Base-by-base conservation (phyloP, 2,888 invertebrate genomes). In the Metalampra italica region DNA sequence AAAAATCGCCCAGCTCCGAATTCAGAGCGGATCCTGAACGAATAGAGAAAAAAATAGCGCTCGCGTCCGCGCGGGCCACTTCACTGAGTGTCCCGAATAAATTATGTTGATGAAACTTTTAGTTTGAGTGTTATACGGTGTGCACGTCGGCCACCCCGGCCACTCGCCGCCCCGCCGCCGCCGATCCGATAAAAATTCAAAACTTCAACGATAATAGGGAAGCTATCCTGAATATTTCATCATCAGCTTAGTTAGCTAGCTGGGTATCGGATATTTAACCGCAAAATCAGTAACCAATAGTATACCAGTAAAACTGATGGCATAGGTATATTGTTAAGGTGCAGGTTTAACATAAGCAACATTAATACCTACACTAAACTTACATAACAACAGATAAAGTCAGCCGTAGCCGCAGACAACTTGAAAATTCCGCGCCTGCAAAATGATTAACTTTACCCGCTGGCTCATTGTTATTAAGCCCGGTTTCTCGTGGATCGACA, bases 21-120 rank as follows among this genome's bases (percentile, higher is more conserved):
- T 78, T 78, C 74, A 66, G 68, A 69, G 67, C 70, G 73, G 68
- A 77, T 73, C 65, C 68, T 66, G 68, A 71, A 70, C 71, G 77
- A 78, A 80, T 77, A 79, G 78, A 78, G 76, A 71, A 78, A 86
- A 72, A 84, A 83, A 77, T 76, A 78, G 75, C 67, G 64, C 54
- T 51, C 58, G 60, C 70, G 69, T 68, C 73, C 70, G 67, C 68
- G 63, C 59, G 69, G 73, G 71, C 75, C 69, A 77, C 76, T 78
- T 65, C 57, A 64, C 62, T 54, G 71, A 76, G 75, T 75, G 77
- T 76, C 78, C 82, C 75, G 85, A 82, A 85, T 86, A 86, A 84
- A 84, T 86, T 84, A 84, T 84, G 78, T 69, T 82, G 79, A 82
- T 82, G 75, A 79, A 83, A 84, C 76, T 83, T 78, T 83, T 75